A percentile compares a stretch with the other conserved stretches of the same genome.
Conservation (phyloP, 2,797 vertebrate genomes). For the Numenius phaeopus region DNA sequence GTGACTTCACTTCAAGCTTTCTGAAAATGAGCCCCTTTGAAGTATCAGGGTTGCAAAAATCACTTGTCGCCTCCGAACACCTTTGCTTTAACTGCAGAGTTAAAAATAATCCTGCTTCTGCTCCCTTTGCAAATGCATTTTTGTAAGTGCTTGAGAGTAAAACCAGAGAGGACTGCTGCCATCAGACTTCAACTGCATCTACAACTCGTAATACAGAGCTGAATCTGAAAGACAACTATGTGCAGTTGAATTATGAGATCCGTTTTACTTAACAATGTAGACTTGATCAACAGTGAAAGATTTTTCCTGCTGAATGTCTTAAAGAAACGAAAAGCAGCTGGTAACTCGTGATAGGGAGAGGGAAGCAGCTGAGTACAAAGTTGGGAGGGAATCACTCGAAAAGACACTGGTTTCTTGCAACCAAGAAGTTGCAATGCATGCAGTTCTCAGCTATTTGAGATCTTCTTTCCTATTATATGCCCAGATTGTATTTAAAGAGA, state of each 20-base stretch:
- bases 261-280: not conserved
- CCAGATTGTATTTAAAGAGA: not conserved
- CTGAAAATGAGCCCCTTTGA: not conserved
- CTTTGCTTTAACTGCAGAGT: not conserved
- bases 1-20: not conserved
- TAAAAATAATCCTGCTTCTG: not conserved
- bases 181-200: not conserved
- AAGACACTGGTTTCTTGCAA: not conserved
- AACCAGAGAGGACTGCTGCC: not conserved
- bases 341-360: not conserved
- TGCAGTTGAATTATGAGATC: not conserved
- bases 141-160: slow-evolving; percentile 21
- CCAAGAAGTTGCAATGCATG: not conserved
- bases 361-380: not conserved
- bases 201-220: not conserved
- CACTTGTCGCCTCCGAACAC: not conserved
- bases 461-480: not conserved
- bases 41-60: not conserved
- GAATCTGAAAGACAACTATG: not conserved
- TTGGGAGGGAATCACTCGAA: not conserved
- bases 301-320: not conserved
- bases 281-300: not conserved
- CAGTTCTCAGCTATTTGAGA: not conserved
- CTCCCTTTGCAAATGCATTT: slow-evolving; percentile 14
- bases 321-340: not conserved